Percentiles rank a stretch among this genome's conserved stretches.
Evolutionary conservation across 2,113 vertebrate genomes (phyloP).

Genomic region (Phyllostomus discolor): DNA sequence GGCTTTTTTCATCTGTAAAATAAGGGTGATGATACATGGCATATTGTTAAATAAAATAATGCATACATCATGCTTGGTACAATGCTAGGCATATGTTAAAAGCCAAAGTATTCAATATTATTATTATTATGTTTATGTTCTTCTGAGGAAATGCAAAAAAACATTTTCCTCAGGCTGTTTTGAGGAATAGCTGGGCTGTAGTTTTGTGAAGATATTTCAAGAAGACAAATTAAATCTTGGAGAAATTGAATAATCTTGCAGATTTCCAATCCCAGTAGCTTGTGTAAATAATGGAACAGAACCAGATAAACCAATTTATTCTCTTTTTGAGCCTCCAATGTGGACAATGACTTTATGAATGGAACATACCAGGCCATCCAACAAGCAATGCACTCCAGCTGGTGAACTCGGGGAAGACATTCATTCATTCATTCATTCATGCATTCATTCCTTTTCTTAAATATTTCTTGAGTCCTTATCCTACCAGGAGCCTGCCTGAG

Average conservation of each 20-base stretch:
- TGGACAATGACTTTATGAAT: neutral
- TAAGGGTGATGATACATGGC: neutral
- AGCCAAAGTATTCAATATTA: neutral
- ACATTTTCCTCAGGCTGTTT: neutral
- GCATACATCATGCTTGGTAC: neutral
- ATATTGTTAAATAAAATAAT: neutral
- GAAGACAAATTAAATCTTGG: slow-evolving; percentile 18
- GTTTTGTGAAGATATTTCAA: slow-evolving; percentile 25
- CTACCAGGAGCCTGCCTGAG: neutral
- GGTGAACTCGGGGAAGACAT: neutral
- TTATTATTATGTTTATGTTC: slow-evolving; percentile 1
- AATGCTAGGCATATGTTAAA: neutral
- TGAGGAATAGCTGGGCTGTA: neutral
- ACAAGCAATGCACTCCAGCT: neutral
- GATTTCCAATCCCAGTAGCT: neutral
- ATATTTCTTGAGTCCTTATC: neutral
- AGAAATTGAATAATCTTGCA: slow-evolving; percentile 37
- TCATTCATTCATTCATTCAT: neutral
- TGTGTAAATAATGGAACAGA: neutral
- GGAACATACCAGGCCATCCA: neutral
- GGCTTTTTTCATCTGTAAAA: neutral
- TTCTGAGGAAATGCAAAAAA: too few relatives aligned
- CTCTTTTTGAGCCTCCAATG: neutral
- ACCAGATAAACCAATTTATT: neutral
- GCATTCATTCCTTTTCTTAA: neutral